Conservation (phyloP, 1,140 invertebrate genomes). For the Oppia nitens region DNA sequence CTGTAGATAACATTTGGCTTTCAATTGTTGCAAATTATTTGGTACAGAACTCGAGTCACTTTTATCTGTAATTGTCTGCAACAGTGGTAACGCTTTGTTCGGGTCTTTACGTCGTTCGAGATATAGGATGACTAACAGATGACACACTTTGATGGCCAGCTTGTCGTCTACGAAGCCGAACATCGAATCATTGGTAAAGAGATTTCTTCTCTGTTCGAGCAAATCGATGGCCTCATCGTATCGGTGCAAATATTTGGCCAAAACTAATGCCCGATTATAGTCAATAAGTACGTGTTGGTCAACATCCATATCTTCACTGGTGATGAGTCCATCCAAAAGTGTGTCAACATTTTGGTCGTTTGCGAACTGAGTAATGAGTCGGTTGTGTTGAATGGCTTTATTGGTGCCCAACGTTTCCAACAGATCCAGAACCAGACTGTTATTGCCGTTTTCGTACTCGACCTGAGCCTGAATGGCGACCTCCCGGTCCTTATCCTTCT, state of each 20-base stretch:
- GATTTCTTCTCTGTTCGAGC: background rate
- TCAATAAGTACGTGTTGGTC: conserved; percentile 4
- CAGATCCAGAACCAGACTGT: background rate
- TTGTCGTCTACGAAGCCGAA: background rate
- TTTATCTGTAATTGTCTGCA: background rate
- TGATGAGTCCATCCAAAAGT: background rate
- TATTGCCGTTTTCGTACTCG: conserved; percentile 7
- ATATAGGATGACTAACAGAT: background rate
- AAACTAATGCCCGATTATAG: background rate
- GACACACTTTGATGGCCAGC: background rate
- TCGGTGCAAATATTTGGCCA: conserved; percentile 1
- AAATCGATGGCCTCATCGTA: conserved; percentile 4
- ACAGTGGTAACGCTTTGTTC: background rate
- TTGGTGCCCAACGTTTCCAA: background rate
- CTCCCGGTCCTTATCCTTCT: conserved; percentile 1
- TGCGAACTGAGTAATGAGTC: conserved; percentile 2
- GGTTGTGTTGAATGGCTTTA: conserved; percentile 7
- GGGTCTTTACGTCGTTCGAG: background rate
- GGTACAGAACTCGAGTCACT: background rate
- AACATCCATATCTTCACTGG: background rate
- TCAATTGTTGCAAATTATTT: background rate
- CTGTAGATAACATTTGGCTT: conserved; percentile 4
- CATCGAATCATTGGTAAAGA: background rate
- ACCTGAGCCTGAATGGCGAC: background rate
- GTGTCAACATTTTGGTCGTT: background rate